Evolutionary conservation across 2,888 invertebrate species (phyloP).

Genomic region (Shargacucullia verbasci): DNA sequence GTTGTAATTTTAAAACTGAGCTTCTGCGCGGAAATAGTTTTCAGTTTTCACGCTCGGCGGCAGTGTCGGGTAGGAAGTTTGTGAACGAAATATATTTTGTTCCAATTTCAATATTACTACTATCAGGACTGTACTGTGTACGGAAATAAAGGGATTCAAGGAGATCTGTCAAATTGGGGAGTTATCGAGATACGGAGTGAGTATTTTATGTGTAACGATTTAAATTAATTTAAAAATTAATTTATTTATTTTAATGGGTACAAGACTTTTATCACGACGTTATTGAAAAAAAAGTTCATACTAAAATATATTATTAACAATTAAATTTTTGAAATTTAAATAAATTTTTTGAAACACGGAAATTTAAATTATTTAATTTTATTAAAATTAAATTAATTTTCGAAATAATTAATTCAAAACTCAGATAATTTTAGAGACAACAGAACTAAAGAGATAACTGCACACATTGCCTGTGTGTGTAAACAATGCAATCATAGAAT

Average conservation of each 20-base stretch:
- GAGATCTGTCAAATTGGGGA: constrained; percentile 55
- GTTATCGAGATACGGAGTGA: constrained; percentile 61
- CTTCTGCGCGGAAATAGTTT: constrained; percentile 55
- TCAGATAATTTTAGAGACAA: no score
- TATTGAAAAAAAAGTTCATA: no score
- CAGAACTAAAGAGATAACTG: no score
- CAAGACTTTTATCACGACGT: no score
- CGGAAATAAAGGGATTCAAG: constrained; percentile 30
- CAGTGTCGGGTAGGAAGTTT: constrained; percentile 47
- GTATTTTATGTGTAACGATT: constrained; percentile 47
- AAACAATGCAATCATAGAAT: constrained; percentile 1
- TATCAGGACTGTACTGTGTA: constrained; percentile 32
- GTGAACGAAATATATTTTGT: constrained; percentile 27
- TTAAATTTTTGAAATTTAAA: no score
- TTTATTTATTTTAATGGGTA: no score
- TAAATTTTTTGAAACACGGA: no score
- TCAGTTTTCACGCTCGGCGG: constrained; percentile 62
- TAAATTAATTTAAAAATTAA: no score
- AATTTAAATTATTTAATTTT: constrained; percentile 10
- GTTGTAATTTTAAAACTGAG: constrained; percentile 75
- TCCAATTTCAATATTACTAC: constrained; percentile 9
- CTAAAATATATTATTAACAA: no score
- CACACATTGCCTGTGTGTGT: background rate
- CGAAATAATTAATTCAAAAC: background rate
- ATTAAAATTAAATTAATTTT: background rate